A percentile compares a stretch with the other conserved stretches of the same genome.
These are phyloP conservation scores for Pterocles orientalis DNA, from an alignment of 2,113 vertebrate genomes.

Conservation along the genomic window DNA sequence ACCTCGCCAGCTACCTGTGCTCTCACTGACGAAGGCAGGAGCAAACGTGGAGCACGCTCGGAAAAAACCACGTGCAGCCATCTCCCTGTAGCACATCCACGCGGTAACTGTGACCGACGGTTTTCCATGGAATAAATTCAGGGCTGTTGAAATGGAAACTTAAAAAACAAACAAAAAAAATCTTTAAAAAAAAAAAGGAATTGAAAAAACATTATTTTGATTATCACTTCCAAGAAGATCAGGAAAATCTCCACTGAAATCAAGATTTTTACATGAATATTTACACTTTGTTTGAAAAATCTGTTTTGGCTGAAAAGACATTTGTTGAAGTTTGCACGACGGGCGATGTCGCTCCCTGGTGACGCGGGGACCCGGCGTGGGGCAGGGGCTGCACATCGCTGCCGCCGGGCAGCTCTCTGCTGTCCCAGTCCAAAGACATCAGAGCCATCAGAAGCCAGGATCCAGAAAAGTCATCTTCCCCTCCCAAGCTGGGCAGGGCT, in stretches of 20 bases:
- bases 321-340: background rate
- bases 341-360: background rate
- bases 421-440: background rate
- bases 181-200: background rate
- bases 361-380: background rate
- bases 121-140: background rate
- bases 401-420: background rate
- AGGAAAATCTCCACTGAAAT: constrained; percentile 30
- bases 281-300: constrained; percentile 34
- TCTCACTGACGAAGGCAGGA: background rate
- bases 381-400: background rate
- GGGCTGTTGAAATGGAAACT: background rate
- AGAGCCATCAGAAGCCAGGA: background rate
- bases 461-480: background rate
- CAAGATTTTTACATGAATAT: constrained; percentile 56
- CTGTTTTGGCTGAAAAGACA: constrained; percentile 17
- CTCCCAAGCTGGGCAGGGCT: background rate
- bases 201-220: constrained; percentile 33
- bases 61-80: background rate
- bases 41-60: accelerated
- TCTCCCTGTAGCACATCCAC: background rate
- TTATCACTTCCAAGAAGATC: constrained; percentile 21
- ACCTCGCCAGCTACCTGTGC: accelerated
- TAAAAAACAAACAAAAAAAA: background rate
- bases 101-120: background rate